A percentile compares a stretch with the other conserved stretches of the same genome.
Evolutionary conservation across 2,888 invertebrate genomes (phyloP).

Genomic region (Acrocera orbiculus): DNA sequence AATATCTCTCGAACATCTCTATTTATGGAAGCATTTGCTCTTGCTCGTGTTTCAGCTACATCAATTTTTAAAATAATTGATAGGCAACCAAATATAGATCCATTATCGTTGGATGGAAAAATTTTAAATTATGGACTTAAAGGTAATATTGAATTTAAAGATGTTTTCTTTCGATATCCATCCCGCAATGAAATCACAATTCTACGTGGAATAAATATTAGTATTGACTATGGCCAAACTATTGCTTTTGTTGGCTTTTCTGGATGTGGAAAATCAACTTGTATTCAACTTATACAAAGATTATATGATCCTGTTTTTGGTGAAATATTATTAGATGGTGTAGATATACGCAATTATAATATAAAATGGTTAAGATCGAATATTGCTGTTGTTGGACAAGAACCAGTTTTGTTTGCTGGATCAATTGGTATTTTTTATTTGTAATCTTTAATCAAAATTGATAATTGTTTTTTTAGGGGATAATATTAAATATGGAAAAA

Average conservation of each 20-base stretch:
- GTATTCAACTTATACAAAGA: constrained; percentile 55
- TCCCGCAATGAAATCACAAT: constrained; percentile 54
- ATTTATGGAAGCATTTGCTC: constrained; percentile 55
- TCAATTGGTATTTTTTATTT: constrained; percentile 35
- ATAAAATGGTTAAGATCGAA: constrained; percentile 55
- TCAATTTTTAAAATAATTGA: constrained; percentile 61
- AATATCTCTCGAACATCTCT: constrained; percentile 59
- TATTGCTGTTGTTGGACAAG: constrained; percentile 77
- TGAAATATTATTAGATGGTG: constrained; percentile 38
- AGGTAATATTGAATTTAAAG: constrained; percentile 51
- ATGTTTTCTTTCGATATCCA: constrained; percentile 63
- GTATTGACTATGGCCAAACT: constrained; percentile 46
- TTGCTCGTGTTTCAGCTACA: constrained; percentile 55
- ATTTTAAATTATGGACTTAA: constrained; percentile 36
- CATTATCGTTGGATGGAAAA: constrained; percentile 45
- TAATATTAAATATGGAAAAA: constrained; percentile 55
- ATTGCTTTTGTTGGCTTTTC: constrained; percentile 56
- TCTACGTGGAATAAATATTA: constrained; percentile 46
- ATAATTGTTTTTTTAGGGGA: constrained; percentile 22
- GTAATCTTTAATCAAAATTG: not conserved
- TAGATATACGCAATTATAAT: constrained; percentile 51
- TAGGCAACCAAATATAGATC: constrained; percentile 52
- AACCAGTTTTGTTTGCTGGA: constrained; percentile 69
- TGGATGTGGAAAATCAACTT: constrained; percentile 71
- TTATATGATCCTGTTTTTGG: constrained; percentile 52